Evolutionary conservation across 2,888 invertebrate genomes (phyloP), one percentile per base, ranked within the genome.

Genomic region (Theodoxus fluviatilis): DNA sequence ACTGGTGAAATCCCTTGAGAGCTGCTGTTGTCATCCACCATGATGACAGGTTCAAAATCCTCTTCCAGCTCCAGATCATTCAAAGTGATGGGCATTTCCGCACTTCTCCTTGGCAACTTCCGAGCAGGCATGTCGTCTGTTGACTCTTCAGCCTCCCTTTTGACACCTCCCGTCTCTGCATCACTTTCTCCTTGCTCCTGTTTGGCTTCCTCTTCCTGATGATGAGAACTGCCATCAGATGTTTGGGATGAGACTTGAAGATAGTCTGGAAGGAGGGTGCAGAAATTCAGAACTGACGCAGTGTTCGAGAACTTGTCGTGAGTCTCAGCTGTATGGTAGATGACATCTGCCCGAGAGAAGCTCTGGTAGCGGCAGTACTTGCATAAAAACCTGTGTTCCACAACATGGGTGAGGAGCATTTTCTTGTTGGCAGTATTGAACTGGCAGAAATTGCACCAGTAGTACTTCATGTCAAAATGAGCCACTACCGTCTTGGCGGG

Each of bases 401-500:
- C 73, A 7, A 80, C 75, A 74, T 83, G 83, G 63, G 79, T 74
- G 7, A 80, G 40, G 0, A 83, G 72, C 35, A 66, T 71, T 1
- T 73, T 69, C 68, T 82, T 82, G 40, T 72, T 74, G 52, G 77
- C 77, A 1, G 78, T 76, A 61, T 77, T 75, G 67, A 72, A 82
- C 6, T 80, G 77, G 70, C 83, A 83, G 72, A 83, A 83, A 68
- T 83, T 83, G 71, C 83, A 83, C 81, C 81, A 83, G 68, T 78
- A 83, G 61, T 72, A 79, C 18, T 76, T 76, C 28, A 81, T 59
- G 69, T 82, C 80, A 57, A 76, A 67, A 22, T 76, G 75, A 40
- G 76, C 78, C 18, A 80, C 70, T 0, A 78, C 69, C 43, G 74
- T 75, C 9, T 78, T 79, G 35, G 73, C 71, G 15, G 71, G 71